phyloP scores from a whole-genome alignment of 2,797 vertebrate species.

The Alca torda region DNA sequence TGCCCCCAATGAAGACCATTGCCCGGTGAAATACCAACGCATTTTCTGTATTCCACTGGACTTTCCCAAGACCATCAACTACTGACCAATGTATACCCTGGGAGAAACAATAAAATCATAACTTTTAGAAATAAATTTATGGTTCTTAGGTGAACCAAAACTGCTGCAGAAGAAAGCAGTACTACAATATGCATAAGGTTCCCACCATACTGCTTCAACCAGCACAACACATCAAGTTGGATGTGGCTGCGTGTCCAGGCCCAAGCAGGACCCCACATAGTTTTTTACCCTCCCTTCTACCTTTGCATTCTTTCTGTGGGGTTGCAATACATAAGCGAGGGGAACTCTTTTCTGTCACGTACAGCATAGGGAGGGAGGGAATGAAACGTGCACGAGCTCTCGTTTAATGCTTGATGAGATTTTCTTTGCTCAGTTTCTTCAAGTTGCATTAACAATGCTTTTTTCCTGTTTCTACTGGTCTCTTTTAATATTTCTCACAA shows the following conservation, averaged over 20 bases:
- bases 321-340: neutral
- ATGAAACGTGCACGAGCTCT: rapidly evolving
- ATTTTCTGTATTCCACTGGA: neutral
- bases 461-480: neutral
- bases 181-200: neutral
- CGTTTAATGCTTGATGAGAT: neutral
- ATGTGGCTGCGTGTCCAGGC: neutral
- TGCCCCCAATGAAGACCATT: neutral
- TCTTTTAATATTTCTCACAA: neutral
- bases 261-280: neutral
- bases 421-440: neutral
- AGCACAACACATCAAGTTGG: neutral
- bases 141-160: neutral
- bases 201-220: neutral
- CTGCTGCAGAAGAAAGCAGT: neutral
- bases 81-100: neutral
- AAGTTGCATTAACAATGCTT: neutral
- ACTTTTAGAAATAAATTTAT: neutral
- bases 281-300: neutral
- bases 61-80: neutral
- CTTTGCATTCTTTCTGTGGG: neutral
- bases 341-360: neutral
- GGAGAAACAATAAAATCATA: neutral
- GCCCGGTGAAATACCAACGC: neutral
- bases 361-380: neutral